These are phyloP conservation scores for Zosterops pallidus DNA, from an alignment of 2,113 vertebrate genomes.

Conservation along the genomic window DNA sequence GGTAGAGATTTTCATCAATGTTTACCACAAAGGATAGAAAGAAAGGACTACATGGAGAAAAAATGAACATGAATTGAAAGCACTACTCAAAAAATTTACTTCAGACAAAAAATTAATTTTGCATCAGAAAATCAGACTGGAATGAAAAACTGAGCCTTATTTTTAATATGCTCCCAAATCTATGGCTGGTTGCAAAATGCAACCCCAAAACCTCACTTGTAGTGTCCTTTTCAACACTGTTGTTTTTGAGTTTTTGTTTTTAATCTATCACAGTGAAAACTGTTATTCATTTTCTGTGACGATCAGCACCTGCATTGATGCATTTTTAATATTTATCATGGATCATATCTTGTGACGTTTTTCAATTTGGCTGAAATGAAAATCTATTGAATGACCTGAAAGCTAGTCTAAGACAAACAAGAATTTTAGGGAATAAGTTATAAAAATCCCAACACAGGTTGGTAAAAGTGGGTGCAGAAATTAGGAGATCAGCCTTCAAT, in stretches of 20 bases:
- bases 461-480: background rate
- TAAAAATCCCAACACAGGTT: background rate
- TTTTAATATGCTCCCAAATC: background rate
- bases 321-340: background rate
- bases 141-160: background rate
- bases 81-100: background rate
- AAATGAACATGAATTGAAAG: background rate
- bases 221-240: background rate
- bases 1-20: background rate
- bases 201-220: rapidly evolving
- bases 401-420: background rate
- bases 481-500: background rate
- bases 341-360: background rate
- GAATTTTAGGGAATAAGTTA: background rate
- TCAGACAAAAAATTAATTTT: background rate
- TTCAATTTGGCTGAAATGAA: background rate
- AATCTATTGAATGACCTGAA: background rate
- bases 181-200: rapidly evolving
- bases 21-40: background rate
- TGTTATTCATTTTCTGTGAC: background rate
- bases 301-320: background rate
- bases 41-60: background rate
- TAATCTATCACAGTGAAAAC: background rate
- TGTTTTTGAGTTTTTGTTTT: background rate
- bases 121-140: background rate